Base-by-base conservation (phyloP, 2,888 invertebrate genomes). In the Chouioia cunea region DNA sequence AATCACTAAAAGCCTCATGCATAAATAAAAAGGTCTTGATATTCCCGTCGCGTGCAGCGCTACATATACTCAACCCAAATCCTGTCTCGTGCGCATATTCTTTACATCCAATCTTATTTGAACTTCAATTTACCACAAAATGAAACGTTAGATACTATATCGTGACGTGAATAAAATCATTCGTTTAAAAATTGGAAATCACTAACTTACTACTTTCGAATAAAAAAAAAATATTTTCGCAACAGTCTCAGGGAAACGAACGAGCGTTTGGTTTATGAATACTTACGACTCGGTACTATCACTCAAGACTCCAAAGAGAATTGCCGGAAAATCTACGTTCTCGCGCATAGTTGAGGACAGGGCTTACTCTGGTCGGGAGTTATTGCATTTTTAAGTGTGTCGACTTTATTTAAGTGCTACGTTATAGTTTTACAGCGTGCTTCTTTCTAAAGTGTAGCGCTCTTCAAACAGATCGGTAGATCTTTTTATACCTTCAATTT, bases 1-100 rank as follows among this genome's bases (percentile, higher is more conserved):
- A 65, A 57, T 50, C 57, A 65, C 65, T 65, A 48, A 57, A 65
- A 57, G 57, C 20, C 36, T 50, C 65, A 65, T 65, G 57, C 57
- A 65, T 65, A 65, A 57, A 57, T 65, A 65, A 65, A 14, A 36
- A 65, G 54, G 15, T 57, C 46, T 20, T 50, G 36, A 65, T 43
- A 43, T 20, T 16, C 48, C 16, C 23, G n/a, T 16, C 36, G 10
- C 36, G 12, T 36, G 36, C 36, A 36, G 12, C 36, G 10, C 36
- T 36, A 36, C 12, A 36, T 10, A 36, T 1, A 36, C 36, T 6
- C 27, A 27, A 2, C 27, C 44, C 22, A 22, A 53, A 63, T 44
- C 8, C 53, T 20, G 22, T 18, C 22, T 18, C 27, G n/a, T 36
- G 56, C 18, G 27, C 48, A 48, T 48, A 16, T 48, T 65, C 27